Evolutionary conservation across 2,113 vertebrate species (phyloP), one percentile per base, ranked within the genome.

Genomic region (Dasyornis broadbenti): DNA sequence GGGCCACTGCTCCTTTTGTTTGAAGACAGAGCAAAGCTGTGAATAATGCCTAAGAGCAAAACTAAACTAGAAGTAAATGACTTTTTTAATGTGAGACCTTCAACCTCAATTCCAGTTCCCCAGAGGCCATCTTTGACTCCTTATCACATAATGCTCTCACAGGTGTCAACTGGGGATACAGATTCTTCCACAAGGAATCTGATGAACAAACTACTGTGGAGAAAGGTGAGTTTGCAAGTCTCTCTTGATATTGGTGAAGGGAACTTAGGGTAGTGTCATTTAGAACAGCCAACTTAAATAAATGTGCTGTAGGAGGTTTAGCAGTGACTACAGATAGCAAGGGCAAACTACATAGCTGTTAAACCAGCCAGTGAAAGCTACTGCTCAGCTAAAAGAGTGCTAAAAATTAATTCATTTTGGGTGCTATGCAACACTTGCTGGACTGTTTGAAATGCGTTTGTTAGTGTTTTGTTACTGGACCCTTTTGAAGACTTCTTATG

Each of bases 1-100:
- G 45, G 86, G 87, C 88, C 81, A 93, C 53, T 83, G 93, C 70
- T 94, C 81, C 86, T 85, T 91, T 93, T 92, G 93, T 96, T 96
- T 96, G 95, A 95, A 96, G 94, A 83, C 30, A 89, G 88, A 94
- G 77, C 33, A 82, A 92, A 96, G 82, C 95, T 89, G 83, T 92
- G 96, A 96, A 93, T 81, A 95, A 94, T 95, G 91, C 95, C 93
- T 92, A 85, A 94, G 73, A 97, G 95, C 90, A 94, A 96, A 94
- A 93, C 68, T 66, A 94, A 95, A 94, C 77, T 66, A 92, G 66
- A 87, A 94, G 77, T 78, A 95, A 95, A 96, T 89, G 86, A 89
- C 78, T 94, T 93, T 87, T 95, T 90, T 42, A 97, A 97, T 93
- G 81, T 91, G 85, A 89, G 90, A 96, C 92, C 94, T 96, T 95